Evolutionary conservation across 53 echinoderm and acorn worm species (phyloP).

Genomic region (Mesocentrotus franciscanus): DNA sequence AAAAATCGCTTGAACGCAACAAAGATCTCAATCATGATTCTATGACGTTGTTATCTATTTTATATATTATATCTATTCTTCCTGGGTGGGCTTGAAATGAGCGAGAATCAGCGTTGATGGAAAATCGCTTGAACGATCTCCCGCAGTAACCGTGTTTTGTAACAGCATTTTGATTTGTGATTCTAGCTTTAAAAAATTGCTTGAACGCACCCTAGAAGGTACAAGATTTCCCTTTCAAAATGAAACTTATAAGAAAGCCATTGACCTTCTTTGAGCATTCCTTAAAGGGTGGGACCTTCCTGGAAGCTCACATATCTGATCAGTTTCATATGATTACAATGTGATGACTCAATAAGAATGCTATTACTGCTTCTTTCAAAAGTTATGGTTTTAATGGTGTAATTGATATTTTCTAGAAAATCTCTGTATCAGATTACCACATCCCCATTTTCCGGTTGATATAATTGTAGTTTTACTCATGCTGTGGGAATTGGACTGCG

Average conservation of each 20-base stretch:
- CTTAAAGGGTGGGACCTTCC: not conserved
- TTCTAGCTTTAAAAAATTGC: no score
- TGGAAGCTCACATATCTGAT: constrained; percentile 1
- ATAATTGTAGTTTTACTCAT: not conserved
- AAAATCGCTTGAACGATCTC: no score
- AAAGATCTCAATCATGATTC: no score
- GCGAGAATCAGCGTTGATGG: no score
- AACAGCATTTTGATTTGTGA: no score
- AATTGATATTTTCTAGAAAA: not conserved
- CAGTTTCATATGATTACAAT: constrained; percentile 1
- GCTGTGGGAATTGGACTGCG: not conserved
- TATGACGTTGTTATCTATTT: no score
- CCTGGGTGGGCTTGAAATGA: no score
- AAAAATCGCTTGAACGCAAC: no score
- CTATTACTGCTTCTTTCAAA: not conserved
- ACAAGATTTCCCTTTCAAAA: not conserved
- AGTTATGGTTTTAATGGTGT: not conserved
- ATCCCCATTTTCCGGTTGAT: not conserved
- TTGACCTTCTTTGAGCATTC: not conserved
- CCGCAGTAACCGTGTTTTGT: no score
- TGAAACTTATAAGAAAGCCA: not conserved
- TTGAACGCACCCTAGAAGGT: no score
- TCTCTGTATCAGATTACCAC: not conserved
- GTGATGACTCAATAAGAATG: constrained; percentile 7
- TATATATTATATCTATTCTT: no score